Conservation (phyloP, 2,797 vertebrate species). For the Onychomys arenicola region DNA sequence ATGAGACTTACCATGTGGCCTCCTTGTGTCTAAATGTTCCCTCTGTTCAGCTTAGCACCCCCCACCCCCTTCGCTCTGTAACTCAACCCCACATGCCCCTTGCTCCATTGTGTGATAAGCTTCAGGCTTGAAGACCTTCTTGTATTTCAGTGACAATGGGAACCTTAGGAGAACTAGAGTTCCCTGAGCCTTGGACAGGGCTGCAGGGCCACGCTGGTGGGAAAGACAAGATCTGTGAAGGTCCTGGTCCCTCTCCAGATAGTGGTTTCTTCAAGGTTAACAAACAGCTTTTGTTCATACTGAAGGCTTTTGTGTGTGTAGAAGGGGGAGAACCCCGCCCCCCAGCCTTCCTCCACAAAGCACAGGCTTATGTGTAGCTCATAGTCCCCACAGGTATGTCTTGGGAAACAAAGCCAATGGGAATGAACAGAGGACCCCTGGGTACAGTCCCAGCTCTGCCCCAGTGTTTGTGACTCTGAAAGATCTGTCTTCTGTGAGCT, state of each 20-base stretch:
- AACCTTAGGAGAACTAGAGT: slow-evolving; percentile 75
- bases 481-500: not conserved
- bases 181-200: slow-evolving; percentile 77
- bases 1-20: slow-evolving; percentile 54
- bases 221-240: slow-evolving; percentile 63
- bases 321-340: slow-evolving; percentile 62
- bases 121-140: slow-evolving; percentile 81
- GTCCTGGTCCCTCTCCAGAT: slow-evolving; percentile 75
- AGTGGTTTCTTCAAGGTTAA: slow-evolving; percentile 76
- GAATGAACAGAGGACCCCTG: not conserved
- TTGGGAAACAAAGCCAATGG: slow-evolving; percentile 58
- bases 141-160: slow-evolving; percentile 84
- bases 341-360: slow-evolving; percentile 75
- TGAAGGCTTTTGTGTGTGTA: slow-evolving; percentile 80
- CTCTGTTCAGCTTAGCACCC: not conserved
- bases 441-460: not conserved
- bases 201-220: slow-evolving; percentile 71
- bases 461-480: accelerated
- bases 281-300: slow-evolving; percentile 78
- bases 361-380: slow-evolving; percentile 72
- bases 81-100: slow-evolving; percentile 50
- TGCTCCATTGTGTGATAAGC: slow-evolving; percentile 5
- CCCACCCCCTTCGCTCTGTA: slow-evolving; percentile 38
- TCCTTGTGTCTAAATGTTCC: slow-evolving; percentile 20
- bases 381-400: slow-evolving; percentile 79